Base-by-base conservation (phyloP, 1,140 invertebrate species). In the Zaprionus capensis region DNA sequence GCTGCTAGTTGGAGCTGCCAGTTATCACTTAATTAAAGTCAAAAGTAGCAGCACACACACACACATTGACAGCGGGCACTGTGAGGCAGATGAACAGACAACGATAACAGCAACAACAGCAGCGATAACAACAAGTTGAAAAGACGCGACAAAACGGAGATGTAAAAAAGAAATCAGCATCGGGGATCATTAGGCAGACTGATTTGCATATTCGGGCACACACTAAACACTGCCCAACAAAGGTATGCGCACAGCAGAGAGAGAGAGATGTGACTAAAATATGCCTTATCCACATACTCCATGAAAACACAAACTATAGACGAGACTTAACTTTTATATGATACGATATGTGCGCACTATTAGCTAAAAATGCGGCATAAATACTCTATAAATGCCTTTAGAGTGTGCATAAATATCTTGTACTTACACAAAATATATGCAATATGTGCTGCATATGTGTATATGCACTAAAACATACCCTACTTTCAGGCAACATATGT, bases 11-110 rank as follows among this genome's bases (percentile, higher is more conserved):
- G 22, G 11, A 15, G 22, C 20, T 20, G 38, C 68, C 36, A 41
- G 69, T 86, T 86, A 87, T 86, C 83, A 76, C 82, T 80, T 86
- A 69, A 86, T 86, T 86, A 87, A 70, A 71, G 72, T 49, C 56
- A 38, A 72, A 79, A 68, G 64, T 51, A 22, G 12, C 46, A 9
- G 46, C 46, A 28, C 49, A 11, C 31, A 51, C 49, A 63, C 53
- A 57, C 41, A 44, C 41, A 44, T 15, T 9, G n/a, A 20, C 41
- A 46, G 15, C 38, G 12, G 12, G 36, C 38, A 41, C 38, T 41
- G 38, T 41, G n/a, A 31, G 7, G 41, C 41, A 46, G 41, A 46
- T 46, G 41, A 20, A 46, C n/a, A 46, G 38, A 41, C 38, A 41
- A 41, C 38, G 38, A 41, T n/a, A n/a, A 41, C 38, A 41, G 15